Base-by-base conservation (phyloP, 2,797 vertebrate species). In the Mus minutoides region DNA sequence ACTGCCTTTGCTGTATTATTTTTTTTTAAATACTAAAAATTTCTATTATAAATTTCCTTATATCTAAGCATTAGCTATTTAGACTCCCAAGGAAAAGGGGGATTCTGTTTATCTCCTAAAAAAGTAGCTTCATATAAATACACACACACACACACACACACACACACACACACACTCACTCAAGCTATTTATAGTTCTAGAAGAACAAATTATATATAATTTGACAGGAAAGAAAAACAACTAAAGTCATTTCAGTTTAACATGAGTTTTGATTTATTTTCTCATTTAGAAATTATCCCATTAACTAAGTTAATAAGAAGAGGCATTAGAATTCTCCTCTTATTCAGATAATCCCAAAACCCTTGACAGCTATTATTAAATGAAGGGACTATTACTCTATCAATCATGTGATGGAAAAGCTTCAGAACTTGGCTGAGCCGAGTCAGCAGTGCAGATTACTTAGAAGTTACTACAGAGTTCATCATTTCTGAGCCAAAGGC, bases 211-310 rank as follows among this genome's bases (percentile, higher is more conserved):
- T 71, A 82, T 43, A 40, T 84, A 71, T 69, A 78, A 78, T 90
- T 84, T 60, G 31, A 77, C 73, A 85, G 11, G 43, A 54, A 43
- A 71, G 78, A 80, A 60, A 87, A 78, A 76, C 43, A 90, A 26
- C 21, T 40, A 88, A 85, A 78, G 75, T 62, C 83, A 86, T 73
- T 94, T 58, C 67, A 80, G 17, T 91, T 82, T 84, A 90, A 43
- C 58, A 64, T 80, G 56, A 62, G 58, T 40, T 96, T 91, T 94
- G 76, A 96, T 78, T 94, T 83, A 94, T 93, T 95, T 94, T 96
- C n/a, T 26, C 88, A 93, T 87, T 95, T 94, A 92, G 56, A 94
- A 90, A 93, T 82, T 46, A 62, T 49, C 71, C 82, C 84, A 90
- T 93, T 93, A 64, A 34, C 69, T 69, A 64, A 93, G 75, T 94